These are phyloP conservation scores for Ciconia nigra DNA, from an alignment of 2,797 vertebrate species.

Conservation along the genomic window DNA sequence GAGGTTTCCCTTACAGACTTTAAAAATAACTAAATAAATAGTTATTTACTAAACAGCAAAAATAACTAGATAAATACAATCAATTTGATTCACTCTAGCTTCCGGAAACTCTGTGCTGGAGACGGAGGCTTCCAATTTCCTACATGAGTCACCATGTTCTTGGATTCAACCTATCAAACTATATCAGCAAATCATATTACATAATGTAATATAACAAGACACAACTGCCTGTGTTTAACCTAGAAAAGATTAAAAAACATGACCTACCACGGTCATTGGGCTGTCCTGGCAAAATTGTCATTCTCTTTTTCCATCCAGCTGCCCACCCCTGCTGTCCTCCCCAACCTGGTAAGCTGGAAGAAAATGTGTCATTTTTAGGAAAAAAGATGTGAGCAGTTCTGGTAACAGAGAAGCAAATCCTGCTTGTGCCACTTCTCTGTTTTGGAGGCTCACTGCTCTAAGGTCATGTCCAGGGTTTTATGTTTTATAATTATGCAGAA, in stretches of 20 bases:
- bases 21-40: background rate
- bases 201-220: slow-evolving; percentile 61
- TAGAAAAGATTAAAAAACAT: slow-evolving; percentile 52
- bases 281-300: slow-evolving; percentile 27
- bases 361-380: background rate
- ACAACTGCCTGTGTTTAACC: slow-evolving; percentile 53
- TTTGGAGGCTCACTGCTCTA: background rate
- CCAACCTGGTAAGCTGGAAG: background rate
- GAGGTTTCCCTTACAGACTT: background rate
- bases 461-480: background rate
- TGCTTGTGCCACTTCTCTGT: background rate
- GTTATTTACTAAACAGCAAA: slow-evolving; percentile 23
- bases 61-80: slow-evolving; percentile 18
- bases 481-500: background rate
- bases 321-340: background rate
- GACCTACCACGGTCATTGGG: background rate
- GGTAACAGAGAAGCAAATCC: background rate
- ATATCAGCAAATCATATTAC: slow-evolving; percentile 55
- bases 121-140: slow-evolving; percentile 47
- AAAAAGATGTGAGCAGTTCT: background rate
- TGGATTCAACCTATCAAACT: slow-evolving; percentile 56
- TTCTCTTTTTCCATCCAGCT: background rate
- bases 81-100: slow-evolving; percentile 34
- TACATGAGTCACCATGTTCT: slow-evolving; percentile 65
- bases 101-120: background rate